A percentile compares a stretch with the other conserved stretches of the same genome.
These are phyloP conservation scores for Poecilia gillii DNA, from an alignment of 2,797 vertebrate genomes.

Conservation along the genomic window DNA sequence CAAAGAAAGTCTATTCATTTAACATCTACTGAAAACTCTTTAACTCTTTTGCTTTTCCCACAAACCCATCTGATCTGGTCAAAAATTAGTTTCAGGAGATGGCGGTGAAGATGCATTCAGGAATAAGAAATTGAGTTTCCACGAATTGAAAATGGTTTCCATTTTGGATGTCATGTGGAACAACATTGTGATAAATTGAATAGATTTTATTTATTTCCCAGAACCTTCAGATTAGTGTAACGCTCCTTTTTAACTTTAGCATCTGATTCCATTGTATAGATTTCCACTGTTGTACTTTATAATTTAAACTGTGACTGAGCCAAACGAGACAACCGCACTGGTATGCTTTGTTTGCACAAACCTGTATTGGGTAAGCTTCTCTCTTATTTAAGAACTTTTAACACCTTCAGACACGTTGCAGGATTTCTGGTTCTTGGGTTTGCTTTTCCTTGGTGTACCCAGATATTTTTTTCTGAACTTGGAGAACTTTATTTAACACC, in stretches of 20 bases:
- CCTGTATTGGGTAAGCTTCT: neutral
- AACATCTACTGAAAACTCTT: neutral
- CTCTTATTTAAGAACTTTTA: neutral
- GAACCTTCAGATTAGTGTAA: neutral
- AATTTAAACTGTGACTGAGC: neutral
- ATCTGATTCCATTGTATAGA: neutral
- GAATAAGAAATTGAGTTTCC: neutral
- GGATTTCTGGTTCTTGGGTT: neutral
- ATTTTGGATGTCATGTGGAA: neutral
- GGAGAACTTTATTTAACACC: neutral
- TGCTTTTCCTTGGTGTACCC: neutral
- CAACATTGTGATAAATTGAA: neutral
- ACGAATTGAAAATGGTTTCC: neutral
- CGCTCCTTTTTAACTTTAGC: neutral
- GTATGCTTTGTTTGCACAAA: neutral
- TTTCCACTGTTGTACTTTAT: neutral
- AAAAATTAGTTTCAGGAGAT: neutral
- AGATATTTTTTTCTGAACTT: neutral
- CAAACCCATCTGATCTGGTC: neutral
- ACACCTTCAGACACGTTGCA: neutral
- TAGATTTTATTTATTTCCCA: neutral
- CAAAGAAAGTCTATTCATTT: constrained; percentile 1
- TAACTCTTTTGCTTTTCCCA: neutral
- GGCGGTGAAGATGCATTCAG: neutral
- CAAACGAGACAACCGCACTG: neutral